Evolutionary conservation across 2,888 invertebrate species (phyloP), one percentile per base, ranked within the genome.

Genomic region (Leptinotarsa peninsularis): DNA sequence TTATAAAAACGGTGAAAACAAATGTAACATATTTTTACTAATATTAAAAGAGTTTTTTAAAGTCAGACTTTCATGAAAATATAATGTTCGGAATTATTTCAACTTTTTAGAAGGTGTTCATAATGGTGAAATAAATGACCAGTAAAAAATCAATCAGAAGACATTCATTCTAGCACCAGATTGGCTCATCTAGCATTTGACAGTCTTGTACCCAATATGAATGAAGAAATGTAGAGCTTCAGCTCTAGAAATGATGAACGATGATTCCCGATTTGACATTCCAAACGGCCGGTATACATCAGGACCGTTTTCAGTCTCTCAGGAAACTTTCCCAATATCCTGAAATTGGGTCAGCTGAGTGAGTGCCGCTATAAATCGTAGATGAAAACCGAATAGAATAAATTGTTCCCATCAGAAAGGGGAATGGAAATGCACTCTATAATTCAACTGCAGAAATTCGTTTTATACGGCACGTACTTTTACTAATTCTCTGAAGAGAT

Each of bases 401-500:
- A 63, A 63, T 63, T 43, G 43, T 63, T 43, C 43, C 63, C 58
- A 58, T 63, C 33, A 63, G 33, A 17, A 63, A 33, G 7, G 33
- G 63, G 43, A 43, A 63, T 63, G 43, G 63, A 43, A 63, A 63
- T 63, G 63, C 43, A 63, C 4, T 27, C 63, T 33, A 63, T 63
- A 43, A 63, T 63, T 63, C 58, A 63, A 33, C 63, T 27, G 63
- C 63, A 43, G 63, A 63, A 43, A 63, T 43, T 63, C 63, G n/a
- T 43, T 63, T 63, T 43, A 43, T 63, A 63, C 63, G 63, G 33
- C 63, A 63, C 43, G 63, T 63, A 63, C n/a, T 63, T 63, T n/a
- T 33, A 43, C 63, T 63, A 63, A 63, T 63, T 63, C 63, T 33
- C 33, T n/a, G 63, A 63, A 63, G 63, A 63, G 63, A 63, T 63